Conservation (phyloP, 2,888 invertebrate species). For the Drosophila maculinotata region DNA sequence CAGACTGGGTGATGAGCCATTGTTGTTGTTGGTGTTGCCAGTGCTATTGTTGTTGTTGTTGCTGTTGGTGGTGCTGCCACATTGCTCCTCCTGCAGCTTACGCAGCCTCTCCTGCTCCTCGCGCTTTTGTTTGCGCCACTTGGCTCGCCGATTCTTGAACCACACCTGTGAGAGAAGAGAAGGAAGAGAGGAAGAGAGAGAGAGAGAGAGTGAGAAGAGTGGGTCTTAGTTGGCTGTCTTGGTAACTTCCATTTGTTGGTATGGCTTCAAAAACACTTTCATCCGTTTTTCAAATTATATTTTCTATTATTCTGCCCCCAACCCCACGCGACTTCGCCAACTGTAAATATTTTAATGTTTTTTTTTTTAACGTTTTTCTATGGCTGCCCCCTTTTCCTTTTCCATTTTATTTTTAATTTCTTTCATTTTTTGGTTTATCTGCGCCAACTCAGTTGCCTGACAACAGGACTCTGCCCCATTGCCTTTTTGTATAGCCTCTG, state of each 20-base stretch:
- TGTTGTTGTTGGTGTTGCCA: conserved; percentile 88
- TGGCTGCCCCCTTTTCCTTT: conserved; percentile 19
- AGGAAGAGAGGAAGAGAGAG: conserved; percentile 40
- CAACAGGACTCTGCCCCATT: conserved; percentile 4
- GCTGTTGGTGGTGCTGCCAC: conserved; percentile 68
- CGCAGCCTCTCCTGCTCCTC: conserved; percentile 93
- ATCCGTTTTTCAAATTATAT: conserved; percentile 85
- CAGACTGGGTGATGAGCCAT: conserved; percentile 81
- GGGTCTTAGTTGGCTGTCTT: conserved; percentile 46
- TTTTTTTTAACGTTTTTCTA: conserved; percentile 38
- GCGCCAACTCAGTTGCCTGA: conserved; percentile 51
- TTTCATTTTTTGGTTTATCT: conserved; percentile 35
- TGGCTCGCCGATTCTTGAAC: conserved; percentile 98
- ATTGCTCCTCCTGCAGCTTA: conserved; percentile 92
- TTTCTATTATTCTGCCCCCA: conserved; percentile 54
- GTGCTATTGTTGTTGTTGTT: conserved; percentile 30
- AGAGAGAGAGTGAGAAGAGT: neutral
- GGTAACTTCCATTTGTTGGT: conserved; percentile 53
- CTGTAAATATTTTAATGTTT: conserved; percentile 62
- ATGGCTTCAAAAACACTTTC: conserved; percentile 85
- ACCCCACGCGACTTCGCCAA: conserved; percentile 10
- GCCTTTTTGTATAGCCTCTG: no score
- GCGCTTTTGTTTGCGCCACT: conserved; percentile 98
- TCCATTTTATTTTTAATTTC: no score
- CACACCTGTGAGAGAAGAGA: conserved; percentile 90